Evolutionary conservation across 2,888 invertebrate species (phyloP), one percentile per base, ranked within the genome.

Genomic region (Empis livida): DNA sequence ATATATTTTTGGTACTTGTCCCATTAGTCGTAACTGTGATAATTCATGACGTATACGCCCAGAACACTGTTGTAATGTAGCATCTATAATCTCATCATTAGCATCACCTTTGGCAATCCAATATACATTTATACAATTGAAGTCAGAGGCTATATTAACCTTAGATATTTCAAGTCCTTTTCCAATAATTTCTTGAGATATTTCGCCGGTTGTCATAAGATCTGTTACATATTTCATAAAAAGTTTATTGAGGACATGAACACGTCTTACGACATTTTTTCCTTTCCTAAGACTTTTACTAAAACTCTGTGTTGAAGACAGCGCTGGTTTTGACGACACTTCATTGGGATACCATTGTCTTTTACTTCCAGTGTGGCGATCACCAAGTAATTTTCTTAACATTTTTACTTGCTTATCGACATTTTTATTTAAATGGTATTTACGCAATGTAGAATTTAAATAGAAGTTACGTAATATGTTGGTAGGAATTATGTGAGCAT

Each of bases 211-310:
- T 2, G 84, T 78, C 76, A 90, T 76, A 31, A 86, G 66, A 62
- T 87, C 88, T 0, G 86, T 84, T 10, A 90, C 79, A 49, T 84
- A 73, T 56, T 78, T 76, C 86, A 89, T 88, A 57, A 89, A 88
- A 43, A 89, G 60, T 65, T 86, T 85, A 62, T 88, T 88, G 2
- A 90, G 65, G 52, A 87, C 79, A 8, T 35, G 13, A 4, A 35
- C 35, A 2, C 23, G 23, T 27, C 23, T 5, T 27, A 9, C 2
- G 2, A 27, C 23, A 27, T 27, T 27, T 27, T 27, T 27, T 27
- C 23, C 23, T 9, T 27, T 27, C 8, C 9, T 27, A 5, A 8
- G 5, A 2, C 8, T 27, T 27, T 27, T 13, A 35, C 35, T n/a
- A 13, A 35, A 35, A 35, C 35, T 13, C 2, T 13, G 13, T n/a